Conservation (phyloP, 2,888 invertebrate genomes). For the Ochlodes sylvanus region DNA sequence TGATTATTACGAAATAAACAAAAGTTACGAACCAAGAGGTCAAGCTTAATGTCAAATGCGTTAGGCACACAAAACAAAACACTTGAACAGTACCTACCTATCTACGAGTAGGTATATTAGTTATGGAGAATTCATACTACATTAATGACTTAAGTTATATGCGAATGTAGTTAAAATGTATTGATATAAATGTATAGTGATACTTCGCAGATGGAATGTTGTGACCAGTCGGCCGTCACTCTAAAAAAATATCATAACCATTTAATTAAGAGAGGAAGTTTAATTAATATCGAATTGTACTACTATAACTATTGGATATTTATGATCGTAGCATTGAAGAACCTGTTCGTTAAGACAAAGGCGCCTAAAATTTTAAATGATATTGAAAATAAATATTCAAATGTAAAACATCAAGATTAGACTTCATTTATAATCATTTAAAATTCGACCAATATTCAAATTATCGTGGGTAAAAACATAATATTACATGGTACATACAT, state of each 20-base stretch:
- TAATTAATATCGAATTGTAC: neutral
- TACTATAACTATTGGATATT: no score
- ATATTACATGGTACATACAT: constrained; percentile 42
- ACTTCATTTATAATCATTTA: neutral
- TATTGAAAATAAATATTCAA: neutral
- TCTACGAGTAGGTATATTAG: no score
- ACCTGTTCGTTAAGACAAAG: neutral
- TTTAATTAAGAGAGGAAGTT: neutral
- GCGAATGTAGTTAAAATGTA: neutral
- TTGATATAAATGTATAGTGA: neutral
- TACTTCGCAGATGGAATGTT: neutral
- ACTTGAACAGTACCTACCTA: no score
- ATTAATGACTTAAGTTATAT: no score
- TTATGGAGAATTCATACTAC: no score
- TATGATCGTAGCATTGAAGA: neutral
- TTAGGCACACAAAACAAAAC: no score
- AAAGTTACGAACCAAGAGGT: no score
- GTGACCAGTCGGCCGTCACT: neutral
- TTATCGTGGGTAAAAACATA: neutral
- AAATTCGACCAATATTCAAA: neutral
- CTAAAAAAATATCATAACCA: neutral
- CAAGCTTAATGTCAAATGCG: no score
- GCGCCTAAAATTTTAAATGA: neutral
- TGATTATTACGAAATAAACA: no score
- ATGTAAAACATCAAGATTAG: neutral